Base-by-base conservation (phyloP, 2,888 invertebrate genomes). In the Hydrotaea cyrtoneurina region DNA sequence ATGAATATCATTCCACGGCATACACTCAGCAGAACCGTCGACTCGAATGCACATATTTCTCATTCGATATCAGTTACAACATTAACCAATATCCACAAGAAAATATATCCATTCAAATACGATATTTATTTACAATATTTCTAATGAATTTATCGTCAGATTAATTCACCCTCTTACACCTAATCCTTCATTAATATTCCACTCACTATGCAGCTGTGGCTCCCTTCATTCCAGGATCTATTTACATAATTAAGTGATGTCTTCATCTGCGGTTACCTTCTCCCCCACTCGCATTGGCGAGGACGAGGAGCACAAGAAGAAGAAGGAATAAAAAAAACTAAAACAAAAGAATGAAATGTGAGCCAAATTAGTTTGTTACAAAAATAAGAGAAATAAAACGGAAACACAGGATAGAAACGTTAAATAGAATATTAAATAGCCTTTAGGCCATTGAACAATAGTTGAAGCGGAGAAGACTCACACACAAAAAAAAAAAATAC, bases 371-470 rank as follows among this genome's bases (percentile, higher is more conserved):
- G 69, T 80, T 80, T 82, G 76, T 73, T 23, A 39, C 66, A 66
- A 66, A 1, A 66, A 66, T 66, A 43, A 15, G 26, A 43, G 10
- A 66, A 75, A 57, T 21, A 59, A 64, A 26, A 74, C 31, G 21
- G 31, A 43, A 75, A 23, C 26, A 46, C n/a, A 31, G n/a, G 80
- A 55, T n/a, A 57, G 73, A 53, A 74, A 71, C 46, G 77, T 77
- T 85, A 80, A 82, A 77, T 77, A 77, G 82, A 85, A 85, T 85
- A 85, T 82, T 82, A 85, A 82, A 77, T 85, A 79, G 77, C 74
- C 85, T 77, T 69, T 64, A 50, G 82, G 79, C 77, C 81, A 69
- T 77, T 69, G 39, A 79, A 73, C 79, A 79, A 79, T 59, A 50
- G 53, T 43, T 66, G 31, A 26, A 10, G 69, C 43, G 23, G 10